These are phyloP conservation scores for Axea sp. DNA, from an alignment of 2,888 invertebrate genomes.

Conservation along the genomic window DNA sequence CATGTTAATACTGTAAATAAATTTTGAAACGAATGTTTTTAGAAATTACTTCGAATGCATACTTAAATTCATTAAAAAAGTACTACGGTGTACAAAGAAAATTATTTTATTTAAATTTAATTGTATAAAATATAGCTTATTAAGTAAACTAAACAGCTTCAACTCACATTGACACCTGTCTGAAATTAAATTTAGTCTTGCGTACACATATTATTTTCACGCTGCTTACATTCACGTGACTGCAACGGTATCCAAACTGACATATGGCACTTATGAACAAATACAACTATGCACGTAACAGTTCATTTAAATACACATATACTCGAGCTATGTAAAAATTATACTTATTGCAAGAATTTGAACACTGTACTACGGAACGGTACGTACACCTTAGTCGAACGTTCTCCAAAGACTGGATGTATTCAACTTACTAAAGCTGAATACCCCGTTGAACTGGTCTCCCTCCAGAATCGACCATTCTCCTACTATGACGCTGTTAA, in stretches of 20 bases:
- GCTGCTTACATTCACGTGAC: conserved; percentile 42
- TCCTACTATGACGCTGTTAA: conserved; percentile 22
- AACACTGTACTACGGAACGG: background rate
- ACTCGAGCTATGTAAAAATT: conserved; percentile 3
- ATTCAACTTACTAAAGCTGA: background rate
- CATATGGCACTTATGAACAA: conserved; percentile 46
- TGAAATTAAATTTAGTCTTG: conserved; percentile 47
- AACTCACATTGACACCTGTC: conserved; percentile 56
- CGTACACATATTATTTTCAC: conserved; percentile 55
- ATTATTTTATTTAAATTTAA: too few species aligned
- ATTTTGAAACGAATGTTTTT: too few species aligned
- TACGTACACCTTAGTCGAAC: conserved; percentile 18
- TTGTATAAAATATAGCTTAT: too few species aligned
- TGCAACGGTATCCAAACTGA: conserved; percentile 48
- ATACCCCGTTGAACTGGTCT: conserved; percentile 27
- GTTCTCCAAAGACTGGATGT: conserved; percentile 36
- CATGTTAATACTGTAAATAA: too few species aligned
- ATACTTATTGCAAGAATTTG: too few species aligned
- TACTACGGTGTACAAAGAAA: too few species aligned
- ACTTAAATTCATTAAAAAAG: too few species aligned
- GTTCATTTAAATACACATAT: conserved; percentile 23
- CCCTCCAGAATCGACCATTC: conserved; percentile 34
- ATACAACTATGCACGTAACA: conserved; percentile 2
- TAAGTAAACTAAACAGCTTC: too few species aligned
- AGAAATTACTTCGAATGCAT: too few species aligned